A percentile compares a stretch with the other conserved stretches of the same genome.
Conservation (phyloP, 37 sponge, comb jelly and placozoan species). For the Halichondria panicea region DNA sequence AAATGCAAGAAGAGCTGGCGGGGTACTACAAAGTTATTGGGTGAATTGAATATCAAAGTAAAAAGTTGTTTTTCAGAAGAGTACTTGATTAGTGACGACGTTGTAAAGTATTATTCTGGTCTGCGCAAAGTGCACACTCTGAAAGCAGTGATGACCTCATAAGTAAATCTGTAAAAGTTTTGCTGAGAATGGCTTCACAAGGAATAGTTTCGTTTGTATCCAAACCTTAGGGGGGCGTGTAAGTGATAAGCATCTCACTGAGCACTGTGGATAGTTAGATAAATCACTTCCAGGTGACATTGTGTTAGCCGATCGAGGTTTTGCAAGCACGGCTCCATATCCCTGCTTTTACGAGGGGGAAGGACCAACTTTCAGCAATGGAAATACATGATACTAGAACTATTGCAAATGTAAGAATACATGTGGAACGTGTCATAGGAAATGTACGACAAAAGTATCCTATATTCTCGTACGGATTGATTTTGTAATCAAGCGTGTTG, state of each 20-base stretch:
- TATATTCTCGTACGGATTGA: conserved; percentile 30
- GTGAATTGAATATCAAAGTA: no score
- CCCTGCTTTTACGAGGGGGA: conserved; percentile 74
- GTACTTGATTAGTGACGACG: no score
- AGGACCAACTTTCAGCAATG: conserved; percentile 50
- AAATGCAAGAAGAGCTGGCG: no score
- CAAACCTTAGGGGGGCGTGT: conserved; percentile 67
- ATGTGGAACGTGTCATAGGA: conserved; percentile 80
- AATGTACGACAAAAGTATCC: conserved; percentile 51
- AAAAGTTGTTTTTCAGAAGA: no score
- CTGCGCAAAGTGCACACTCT: no score
- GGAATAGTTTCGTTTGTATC: conserved; percentile 65
- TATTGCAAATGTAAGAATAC: conserved; percentile 80
- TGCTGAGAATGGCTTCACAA: conserved; percentile 71
- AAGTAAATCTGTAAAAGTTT: conserved; percentile 58
- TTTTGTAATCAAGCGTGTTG: conserved; percentile 14
- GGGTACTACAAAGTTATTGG: no score
- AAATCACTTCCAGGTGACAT: conserved; percentile 75
- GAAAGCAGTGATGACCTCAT: no score
- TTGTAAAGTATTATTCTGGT: no score
- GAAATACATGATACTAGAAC: conserved; percentile 61
- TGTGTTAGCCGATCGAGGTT: conserved; percentile 74
- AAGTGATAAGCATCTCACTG: conserved; percentile 74
- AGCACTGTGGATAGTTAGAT: conserved; percentile 52
- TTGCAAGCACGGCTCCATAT: conserved; percentile 59